Evolutionary conservation across 2,113 vertebrate genomes (phyloP).

Genomic region (Mus musculus): GRCm39 chrX:152144001-152144500

Average conservation of each 20-base stretch:
- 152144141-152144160: not conserved
- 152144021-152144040: constrained; percentile 14
- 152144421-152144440: constrained; percentile 22
- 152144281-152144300: constrained; percentile 40
- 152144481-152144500: not conserved
- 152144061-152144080: constrained; percentile 21
- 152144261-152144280: not conserved
- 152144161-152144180: not conserved
- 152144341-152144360: constrained; percentile 15
- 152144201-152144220: not conserved
- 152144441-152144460: not conserved
- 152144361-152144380: constrained; percentile 33
- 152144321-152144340: not conserved
- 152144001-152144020: not conserved
- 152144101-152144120: not conserved
- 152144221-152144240: constrained; percentile 37
- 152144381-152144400: constrained; percentile 43
- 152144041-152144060: not conserved
- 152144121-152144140: not conserved
- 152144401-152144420: constrained; percentile 1
- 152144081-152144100: not conserved
- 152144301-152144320: constrained; percentile 2
- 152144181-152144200: constrained; percentile 41
- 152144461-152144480: not conserved
- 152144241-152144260: constrained; percentile 52